Evolutionary conservation across 2,113 vertebrate species (phyloP).

Genomic region (Neodon shergylaensis): DNA sequence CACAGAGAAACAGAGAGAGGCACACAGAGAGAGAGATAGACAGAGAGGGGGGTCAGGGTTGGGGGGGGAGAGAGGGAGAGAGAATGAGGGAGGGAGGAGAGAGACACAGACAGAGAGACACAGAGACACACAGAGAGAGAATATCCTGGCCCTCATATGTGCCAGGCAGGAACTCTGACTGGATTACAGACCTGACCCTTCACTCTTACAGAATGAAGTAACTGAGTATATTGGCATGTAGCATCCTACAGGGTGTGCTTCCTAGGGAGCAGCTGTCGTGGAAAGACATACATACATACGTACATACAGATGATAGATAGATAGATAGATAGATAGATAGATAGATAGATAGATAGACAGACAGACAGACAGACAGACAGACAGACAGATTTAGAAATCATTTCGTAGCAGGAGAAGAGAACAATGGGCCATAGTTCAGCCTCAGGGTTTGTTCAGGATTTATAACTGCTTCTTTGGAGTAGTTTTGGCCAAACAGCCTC

Average conservation of each 20-base stretch:
- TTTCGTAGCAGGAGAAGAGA: neutral
- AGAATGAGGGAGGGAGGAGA: neutral
- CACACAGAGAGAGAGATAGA: fast-evolving
- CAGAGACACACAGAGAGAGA: too few species aligned
- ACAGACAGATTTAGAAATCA: neutral
- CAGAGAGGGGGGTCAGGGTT: fast-evolving
- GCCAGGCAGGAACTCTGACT: neutral
- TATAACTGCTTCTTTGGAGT: neutral
- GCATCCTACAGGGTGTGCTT: neutral
- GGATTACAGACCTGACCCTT: neutral
- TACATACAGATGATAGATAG: too few species aligned
- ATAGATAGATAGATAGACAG: too few species aligned
- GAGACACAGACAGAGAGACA: neutral
- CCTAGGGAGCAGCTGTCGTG: neutral
- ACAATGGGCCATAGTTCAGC: neutral
- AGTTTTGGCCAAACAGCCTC: neutral
- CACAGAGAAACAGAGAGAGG: neutral
- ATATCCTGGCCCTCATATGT: too few species aligned
- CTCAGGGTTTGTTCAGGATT: neutral
- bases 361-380: fast-evolving
- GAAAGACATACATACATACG: neutral
- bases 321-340: too few species aligned
- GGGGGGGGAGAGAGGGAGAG: fast-evolving
- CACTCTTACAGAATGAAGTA: neutral
- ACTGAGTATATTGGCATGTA: neutral